Percentiles rank a stretch among this genome's conserved stretches.
Evolutionary conservation across 2,113 vertebrate species (phyloP).

Genomic region (Mustelus asterias): DNA sequence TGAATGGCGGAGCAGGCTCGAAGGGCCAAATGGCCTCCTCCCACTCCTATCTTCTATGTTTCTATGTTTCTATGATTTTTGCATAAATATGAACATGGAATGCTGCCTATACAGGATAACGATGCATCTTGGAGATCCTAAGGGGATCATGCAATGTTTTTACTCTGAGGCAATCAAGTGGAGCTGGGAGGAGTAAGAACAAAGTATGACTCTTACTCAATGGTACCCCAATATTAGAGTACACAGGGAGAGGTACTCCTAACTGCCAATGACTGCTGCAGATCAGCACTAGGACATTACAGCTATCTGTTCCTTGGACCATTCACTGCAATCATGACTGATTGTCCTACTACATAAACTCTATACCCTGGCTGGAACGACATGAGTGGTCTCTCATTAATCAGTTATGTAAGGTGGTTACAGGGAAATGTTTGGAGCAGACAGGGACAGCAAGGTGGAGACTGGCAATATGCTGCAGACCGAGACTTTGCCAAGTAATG

Average conservation of each 20-base stretch:
- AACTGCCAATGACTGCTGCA: background rate
- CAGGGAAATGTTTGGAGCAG: background rate
- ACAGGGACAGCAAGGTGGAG: background rate
- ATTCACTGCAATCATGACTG: background rate
- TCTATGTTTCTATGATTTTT: background rate
- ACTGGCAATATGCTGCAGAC: background rate
- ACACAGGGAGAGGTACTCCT: background rate
- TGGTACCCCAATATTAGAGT: background rate
- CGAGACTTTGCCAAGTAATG: background rate
- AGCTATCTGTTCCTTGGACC: background rate
- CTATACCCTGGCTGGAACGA: background rate
- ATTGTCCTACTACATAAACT: background rate
- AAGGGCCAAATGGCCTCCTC: no score
- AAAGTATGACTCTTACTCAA: background rate
- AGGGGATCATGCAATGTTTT: background rate
- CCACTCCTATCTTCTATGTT: no score
- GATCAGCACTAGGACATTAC: background rate
- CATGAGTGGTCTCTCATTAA: background rate
- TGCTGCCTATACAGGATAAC: background rate
- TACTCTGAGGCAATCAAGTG: background rate
- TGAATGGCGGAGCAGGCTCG: no score
- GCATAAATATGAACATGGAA: background rate
- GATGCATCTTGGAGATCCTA: background rate
- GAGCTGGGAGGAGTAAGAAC: background rate
- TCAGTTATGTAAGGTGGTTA: background rate